Percentiles rank a stretch among this genome's conserved stretches.
Evolutionary conservation across 2,888 invertebrate genomes (phyloP).

Genomic region (Calameuta idolon): DNA sequence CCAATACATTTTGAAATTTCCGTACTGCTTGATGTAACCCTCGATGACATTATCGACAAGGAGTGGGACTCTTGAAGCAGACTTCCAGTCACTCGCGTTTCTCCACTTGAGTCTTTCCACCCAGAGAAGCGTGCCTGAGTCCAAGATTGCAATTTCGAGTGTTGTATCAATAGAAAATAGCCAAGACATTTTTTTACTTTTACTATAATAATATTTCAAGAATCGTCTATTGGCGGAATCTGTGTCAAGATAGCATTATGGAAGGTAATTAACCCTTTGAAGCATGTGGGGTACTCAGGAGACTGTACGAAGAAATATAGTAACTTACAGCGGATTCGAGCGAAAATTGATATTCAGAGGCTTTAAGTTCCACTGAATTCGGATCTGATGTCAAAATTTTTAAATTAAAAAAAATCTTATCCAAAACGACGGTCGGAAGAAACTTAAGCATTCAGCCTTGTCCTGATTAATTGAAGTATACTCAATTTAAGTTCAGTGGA

Average conservation of each 20-base stretch:
- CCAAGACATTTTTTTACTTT: background rate
- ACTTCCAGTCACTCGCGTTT: conserved; percentile 72
- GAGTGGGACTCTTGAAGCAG: conserved; percentile 71
- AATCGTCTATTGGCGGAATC: background rate
- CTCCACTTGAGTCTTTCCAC: conserved; percentile 78
- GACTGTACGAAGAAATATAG: too few relatives aligned
- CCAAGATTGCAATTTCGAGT: background rate
- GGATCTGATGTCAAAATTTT: too few relatives aligned
- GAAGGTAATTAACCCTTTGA: background rate
- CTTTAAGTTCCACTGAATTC: too few relatives aligned
- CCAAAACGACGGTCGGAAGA: too few relatives aligned
- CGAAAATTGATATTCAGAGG: too few relatives aligned
- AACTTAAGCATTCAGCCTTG: too few relatives aligned
- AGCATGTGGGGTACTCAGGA: too few relatives aligned
- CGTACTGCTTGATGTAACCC: conserved; percentile 78
- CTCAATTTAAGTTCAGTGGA: too few relatives aligned
- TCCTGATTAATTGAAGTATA: too few relatives aligned
- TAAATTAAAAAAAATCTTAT: too few relatives aligned
- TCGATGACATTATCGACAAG: conserved; percentile 74
- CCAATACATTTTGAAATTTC: conserved; percentile 82
- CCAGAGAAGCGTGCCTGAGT: conserved; percentile 79
- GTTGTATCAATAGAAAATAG: background rate
- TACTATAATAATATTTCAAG: background rate
- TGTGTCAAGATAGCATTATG: background rate
- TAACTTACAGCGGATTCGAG: too few relatives aligned